Evolutionary conservation across 2,113 vertebrate genomes (phyloP), one percentile per base, ranked within the genome.

Genomic region (Neodontobutis hainanensis): DNA sequence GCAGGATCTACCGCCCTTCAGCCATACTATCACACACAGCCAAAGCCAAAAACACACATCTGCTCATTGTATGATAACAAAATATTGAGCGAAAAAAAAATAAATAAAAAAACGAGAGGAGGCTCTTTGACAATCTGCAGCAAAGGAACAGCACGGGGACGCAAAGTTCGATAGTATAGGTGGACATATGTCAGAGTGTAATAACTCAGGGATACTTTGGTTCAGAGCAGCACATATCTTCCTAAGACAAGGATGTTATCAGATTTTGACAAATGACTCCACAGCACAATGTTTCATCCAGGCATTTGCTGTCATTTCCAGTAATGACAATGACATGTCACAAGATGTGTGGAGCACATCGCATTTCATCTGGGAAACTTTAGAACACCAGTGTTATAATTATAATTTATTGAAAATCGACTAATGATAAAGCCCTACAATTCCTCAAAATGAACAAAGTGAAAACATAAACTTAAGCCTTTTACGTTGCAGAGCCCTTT

Each of bases 1-100:
- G 61, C 47, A 74, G 68, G 61, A 88, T 79, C 65, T 66, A 80
- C 47, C 70, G 65, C 42, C 55, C 16, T 69, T 70, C 56, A 48
- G 27, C 65, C 34, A 27, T 34, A 61, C 1, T 46, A 38, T 60
- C 8, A 11, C 57, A 46, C 62, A 69, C 57, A 55, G 56, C 36
- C 36, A 35, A 42, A 49, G 35, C 44, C 62, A 51, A 32, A 50
- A 42, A 61, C 15, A 57, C 15, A 34, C 64, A 50, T 73, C 67
- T 52, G 15, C 8, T 19, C 15, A 50, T 50, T 50, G 19, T 19
- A 50, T 50, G 48, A 53, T 36, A 12, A 14, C 34, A 32, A 32
- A 51, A 40, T 40, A 40, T 40, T 40, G 38, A 2, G 1, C 27
- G 35, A 35, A 11, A 32, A 35, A 5, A 27, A 27, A 27, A 27